Evolutionary conservation across 2,888 invertebrate species (phyloP), one percentile per base, ranked within the genome.

Genomic region (Calameuta pallipes): DNA sequence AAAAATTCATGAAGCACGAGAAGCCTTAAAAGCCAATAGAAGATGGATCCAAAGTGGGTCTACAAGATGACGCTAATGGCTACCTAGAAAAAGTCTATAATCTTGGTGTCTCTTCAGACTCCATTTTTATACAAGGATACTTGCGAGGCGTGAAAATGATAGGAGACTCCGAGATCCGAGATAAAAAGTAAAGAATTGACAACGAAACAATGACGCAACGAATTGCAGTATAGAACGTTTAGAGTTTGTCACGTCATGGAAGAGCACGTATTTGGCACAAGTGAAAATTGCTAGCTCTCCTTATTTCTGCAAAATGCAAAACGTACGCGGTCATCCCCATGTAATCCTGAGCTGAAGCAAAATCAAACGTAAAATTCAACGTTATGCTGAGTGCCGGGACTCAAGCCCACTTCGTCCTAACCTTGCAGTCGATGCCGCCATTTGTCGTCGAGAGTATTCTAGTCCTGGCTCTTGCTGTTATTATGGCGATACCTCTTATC

Each of bases 401-500:
- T 36, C 82, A 87, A 41, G 84, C 84, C 69, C 85, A 85, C 77
- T 82, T 86, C 69, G 84, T 87, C 76, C 78, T 89, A 88, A 90
- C 88, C 87, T 83, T 88, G 73, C 87, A 87, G 80, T 86, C 86
- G 82, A 81, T 88, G 56, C 86, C 91, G 11, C 88, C 88, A 36
- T 87, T 88, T 79, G 77, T 89, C 73, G 80, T 87, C 73, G 90
- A 91, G 78, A 88, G 84, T 76, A 81, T 86, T 41, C 83, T 89
- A 78, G 89, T 87, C 56, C 75, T 91, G 76, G 81, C 84, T 23
- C 79, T 90, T 75, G 87, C 86, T 9, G 75, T 90, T 34, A 75
- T 90, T 23, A 82, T 91, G 75, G 88, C 89, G 4, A 78, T 88
- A 15, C 90, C 90, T 12, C 79, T 90, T 69, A 84, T 90, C 81